Conservation (phyloP, 2,888 invertebrate species). For the Thera obeliscata region DNA sequence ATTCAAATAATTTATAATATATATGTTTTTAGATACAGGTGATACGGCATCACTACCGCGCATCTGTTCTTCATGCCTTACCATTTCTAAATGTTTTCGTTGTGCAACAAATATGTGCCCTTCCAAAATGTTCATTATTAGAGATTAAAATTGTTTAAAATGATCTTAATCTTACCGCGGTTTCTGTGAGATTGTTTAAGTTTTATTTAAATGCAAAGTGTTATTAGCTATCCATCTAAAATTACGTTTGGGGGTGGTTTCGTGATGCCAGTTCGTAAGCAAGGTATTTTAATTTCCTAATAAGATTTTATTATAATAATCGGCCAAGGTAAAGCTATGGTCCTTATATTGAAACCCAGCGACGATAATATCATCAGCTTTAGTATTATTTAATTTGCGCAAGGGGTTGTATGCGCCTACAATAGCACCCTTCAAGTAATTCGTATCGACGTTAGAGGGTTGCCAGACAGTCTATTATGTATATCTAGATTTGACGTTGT, state of each 20-base stretch:
- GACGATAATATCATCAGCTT: constrained; percentile 41
- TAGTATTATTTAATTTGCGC: constrained; percentile 44
- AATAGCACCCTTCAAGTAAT: constrained; percentile 61
- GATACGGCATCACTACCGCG: constrained; percentile 73
- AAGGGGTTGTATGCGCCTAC: constrained; percentile 52
- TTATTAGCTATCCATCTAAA: constrained; percentile 70
- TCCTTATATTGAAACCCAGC: neutral
- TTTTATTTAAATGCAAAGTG: constrained; percentile 64
- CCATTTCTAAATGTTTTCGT: constrained; percentile 76
- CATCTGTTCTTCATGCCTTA: constrained; percentile 65
- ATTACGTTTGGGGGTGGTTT: constrained; percentile 81
- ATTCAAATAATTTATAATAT: too few species aligned
- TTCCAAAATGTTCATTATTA: constrained; percentile 65
- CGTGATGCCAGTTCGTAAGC: constrained; percentile 90
- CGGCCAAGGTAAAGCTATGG: neutral
- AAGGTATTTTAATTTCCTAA: constrained; percentile 75
- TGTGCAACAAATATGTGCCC: constrained; percentile 67
- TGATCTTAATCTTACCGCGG: constrained; percentile 58
- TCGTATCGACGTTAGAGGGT: constrained; percentile 61
- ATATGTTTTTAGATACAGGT: too few species aligned
- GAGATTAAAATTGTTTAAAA: constrained; percentile 74
- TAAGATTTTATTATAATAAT: neutral
- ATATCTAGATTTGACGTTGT: neutral
- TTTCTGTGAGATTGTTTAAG: constrained; percentile 65
- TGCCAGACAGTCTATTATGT: constrained; percentile 45